Evolutionary conservation across 2,888 invertebrate species (phyloP), one percentile per base, ranked within the genome.

Genomic region (Cheilosia soror): DNA sequence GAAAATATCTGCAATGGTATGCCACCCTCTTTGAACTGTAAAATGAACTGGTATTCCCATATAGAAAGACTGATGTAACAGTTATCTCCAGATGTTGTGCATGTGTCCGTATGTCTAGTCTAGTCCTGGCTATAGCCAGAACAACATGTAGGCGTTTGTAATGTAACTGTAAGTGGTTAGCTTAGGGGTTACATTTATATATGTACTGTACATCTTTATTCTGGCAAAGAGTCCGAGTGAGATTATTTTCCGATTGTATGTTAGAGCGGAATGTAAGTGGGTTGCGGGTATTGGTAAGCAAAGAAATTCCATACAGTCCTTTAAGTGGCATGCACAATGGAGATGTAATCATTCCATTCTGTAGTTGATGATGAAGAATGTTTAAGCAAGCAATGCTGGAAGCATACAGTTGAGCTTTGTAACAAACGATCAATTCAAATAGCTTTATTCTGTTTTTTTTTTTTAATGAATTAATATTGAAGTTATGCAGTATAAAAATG

Each of bases 31-130:
- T 49, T 68, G 78, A 72, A 83, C 71, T 72, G 66, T 83, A 66
- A 78, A 83, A 83, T 78, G 55, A 83, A 83, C 82, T 83, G 66
- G 62, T 78, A 83, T 78, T 68, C 66, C 77, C 13, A 37, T 51
- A 49, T 66, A 42, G 51, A 57, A 20, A 7, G 27, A 37, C 68
- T 51, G 20, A 27, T 20, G 37, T 60, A 78, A 49, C 66, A 47
- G 60, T 60, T 72, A 65, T 62, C 66, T 66, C 55, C 44, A 66
- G 77, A 73, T 66, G 40, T 37, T 71, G 53, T 60, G 53, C 44
- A n/a, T 42, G 42, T 37, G 7, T 40, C 20, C 55, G 55, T 49
- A n/a, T n/a, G 7, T 7, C 20, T 7, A 15, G 7, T 7, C 20
- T 7, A 15, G 47, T 47, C n/a, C 37, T 51, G 55, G 13, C 31